Conservation (phyloP, 2,888 invertebrate species). For the Protodeltote pygarga region DNA sequence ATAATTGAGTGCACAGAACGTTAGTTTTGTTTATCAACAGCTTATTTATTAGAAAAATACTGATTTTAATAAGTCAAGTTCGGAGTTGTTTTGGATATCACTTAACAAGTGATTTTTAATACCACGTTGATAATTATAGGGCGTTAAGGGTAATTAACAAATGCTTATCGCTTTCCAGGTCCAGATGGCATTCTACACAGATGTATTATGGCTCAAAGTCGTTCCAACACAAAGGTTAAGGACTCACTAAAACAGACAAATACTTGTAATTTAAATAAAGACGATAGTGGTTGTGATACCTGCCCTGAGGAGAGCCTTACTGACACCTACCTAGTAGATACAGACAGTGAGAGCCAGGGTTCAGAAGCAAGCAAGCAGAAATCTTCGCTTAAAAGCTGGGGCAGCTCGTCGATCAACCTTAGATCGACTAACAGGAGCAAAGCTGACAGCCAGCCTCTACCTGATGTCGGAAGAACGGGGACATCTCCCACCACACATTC, state of each 20-base stretch:
- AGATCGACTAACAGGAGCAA: constrained; percentile 57
- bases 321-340: constrained; percentile 35
- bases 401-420: constrained; percentile 54
- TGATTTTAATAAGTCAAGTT: constrained; percentile 31
- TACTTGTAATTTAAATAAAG: constrained; percentile 40
- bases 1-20: constrained; percentile 43
- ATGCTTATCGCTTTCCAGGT: constrained; percentile 69
- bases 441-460: constrained; percentile 65
- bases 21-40: constrained; percentile 38
- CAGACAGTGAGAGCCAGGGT: constrained; percentile 39
- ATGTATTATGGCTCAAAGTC: constrained; percentile 62
- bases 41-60: constrained; percentile 36
- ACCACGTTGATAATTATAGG: constrained; percentile 59
- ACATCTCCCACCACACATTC: constrained; percentile 80
- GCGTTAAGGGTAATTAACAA: constrained; percentile 46
- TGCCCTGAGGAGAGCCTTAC: constrained; percentile 46
- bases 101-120: constrained; percentile 54
- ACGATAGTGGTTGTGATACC: constrained; percentile 53
- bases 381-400: constrained; percentile 29
- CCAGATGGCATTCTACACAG: constrained; percentile 65
- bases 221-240: constrained; percentile 56
- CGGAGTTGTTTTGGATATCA: constrained; percentile 35
- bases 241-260: constrained; percentile 52
- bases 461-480: constrained; percentile 84
- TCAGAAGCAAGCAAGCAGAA: constrained; percentile 29